Evolutionary conservation across 2,797 vertebrate genomes (phyloP).

Genomic region (Danio albolineatus): DNA sequence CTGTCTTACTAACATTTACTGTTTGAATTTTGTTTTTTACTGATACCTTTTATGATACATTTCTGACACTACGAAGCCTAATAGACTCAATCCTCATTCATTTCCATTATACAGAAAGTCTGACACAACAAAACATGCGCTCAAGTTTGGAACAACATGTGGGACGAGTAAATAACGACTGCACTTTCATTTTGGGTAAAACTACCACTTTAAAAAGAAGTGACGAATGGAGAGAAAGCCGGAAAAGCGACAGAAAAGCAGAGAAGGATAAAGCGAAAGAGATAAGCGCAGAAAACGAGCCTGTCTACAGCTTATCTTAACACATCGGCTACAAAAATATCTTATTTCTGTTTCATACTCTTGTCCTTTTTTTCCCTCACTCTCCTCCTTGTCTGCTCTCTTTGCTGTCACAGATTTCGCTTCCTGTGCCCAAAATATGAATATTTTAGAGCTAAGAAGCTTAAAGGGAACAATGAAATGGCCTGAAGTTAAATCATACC

Average conservation of each 20-base stretch:
- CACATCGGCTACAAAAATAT: slow-evolving; percentile 69
- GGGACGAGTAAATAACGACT: background rate
- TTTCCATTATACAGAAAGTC: background rate
- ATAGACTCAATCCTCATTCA: background rate
- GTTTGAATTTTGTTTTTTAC: background rate
- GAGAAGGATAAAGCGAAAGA: slow-evolving; percentile 9
- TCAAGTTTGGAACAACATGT: background rate
- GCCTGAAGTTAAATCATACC: slow-evolving; percentile 81
- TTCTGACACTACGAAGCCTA: background rate
- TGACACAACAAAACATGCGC: background rate
- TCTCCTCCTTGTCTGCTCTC: slow-evolving; percentile 62
- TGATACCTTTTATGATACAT: background rate
- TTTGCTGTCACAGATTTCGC: slow-evolving; percentile 72
- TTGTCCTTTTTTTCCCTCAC: slow-evolving; percentile 59
- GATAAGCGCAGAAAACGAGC: slow-evolving; percentile 36
- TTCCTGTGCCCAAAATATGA: slow-evolving; percentile 78
- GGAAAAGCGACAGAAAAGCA: slow-evolving; percentile 8
- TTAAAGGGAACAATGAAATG: slow-evolving; percentile 84
- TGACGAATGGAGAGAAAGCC: slow-evolving; percentile 4
- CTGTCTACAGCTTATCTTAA: slow-evolving; percentile 61
- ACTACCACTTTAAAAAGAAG: slow-evolving; percentile 5
- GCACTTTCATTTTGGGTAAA: background rate
- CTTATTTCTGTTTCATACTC: slow-evolving; percentile 53
- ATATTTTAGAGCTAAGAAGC: slow-evolving; percentile 85
- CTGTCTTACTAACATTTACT: background rate